Evolutionary conservation across 2,888 invertebrate genomes (phyloP).

Genomic region (Mesochorus sp.): DNA sequence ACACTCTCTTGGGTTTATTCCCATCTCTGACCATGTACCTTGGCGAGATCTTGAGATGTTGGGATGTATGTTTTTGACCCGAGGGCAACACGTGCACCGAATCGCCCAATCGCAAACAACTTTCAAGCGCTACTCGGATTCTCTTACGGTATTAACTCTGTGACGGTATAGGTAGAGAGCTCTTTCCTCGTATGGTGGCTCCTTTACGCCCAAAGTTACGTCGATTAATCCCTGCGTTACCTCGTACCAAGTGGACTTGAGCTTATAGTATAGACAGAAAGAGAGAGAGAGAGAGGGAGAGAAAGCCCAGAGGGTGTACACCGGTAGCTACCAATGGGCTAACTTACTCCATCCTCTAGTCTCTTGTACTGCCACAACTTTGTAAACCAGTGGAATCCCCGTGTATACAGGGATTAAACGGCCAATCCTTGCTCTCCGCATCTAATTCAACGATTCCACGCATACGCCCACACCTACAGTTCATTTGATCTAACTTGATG

Average conservation of each 20-base stretch:
- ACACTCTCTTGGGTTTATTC: background rate
- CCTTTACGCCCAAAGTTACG: conserved; percentile 68
- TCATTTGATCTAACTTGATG: background rate
- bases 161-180: background rate
- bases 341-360: conserved; percentile 21
- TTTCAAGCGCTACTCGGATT: conserved; percentile 62
- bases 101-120: conserved; percentile 70
- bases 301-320: conserved; percentile 24
- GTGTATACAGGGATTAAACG: conserved; percentile 31
- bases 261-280: background rate
- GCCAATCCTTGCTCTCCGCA: conserved; percentile 20
- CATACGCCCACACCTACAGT: background rate
- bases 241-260: conserved; percentile 71
- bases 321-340: conserved; percentile 27
- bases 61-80: conserved; percentile 54
- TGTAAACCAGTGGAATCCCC: conserved; percentile 25
- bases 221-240: conserved; percentile 76
- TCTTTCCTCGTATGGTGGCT: background rate
- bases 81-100: conserved; percentile 69
- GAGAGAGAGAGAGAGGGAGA: conserved; percentile 50
- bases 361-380: conserved; percentile 32
- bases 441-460: background rate
- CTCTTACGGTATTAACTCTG: conserved; percentile 39
- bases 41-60: conserved; percentile 27
- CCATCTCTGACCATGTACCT: background rate